These are phyloP conservation scores for Lagodon rhomboides DNA, from an alignment of 2,797 vertebrate genomes.

Conservation along the genomic window DNA sequence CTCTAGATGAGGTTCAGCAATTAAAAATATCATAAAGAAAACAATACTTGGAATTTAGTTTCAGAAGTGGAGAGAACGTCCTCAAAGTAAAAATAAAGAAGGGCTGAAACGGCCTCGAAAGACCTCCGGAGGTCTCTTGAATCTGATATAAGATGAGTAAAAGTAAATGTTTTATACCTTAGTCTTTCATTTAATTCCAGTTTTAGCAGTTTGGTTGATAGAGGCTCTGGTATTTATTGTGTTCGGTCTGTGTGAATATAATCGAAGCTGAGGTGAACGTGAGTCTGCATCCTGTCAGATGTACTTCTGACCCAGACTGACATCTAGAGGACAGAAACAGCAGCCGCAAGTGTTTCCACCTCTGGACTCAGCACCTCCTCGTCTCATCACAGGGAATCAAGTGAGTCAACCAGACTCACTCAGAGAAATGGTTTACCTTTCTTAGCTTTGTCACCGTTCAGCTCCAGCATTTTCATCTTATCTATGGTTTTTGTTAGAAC, in stretches of 20 bases:
- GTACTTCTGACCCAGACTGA: constrained; percentile 26
- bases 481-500: not conserved
- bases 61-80: too few species aligned
- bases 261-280: too few species aligned
- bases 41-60: too few species aligned
- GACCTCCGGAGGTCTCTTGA: too few species aligned
- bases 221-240: not conserved
- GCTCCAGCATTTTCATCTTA: not conserved
- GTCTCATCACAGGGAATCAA: not conserved
- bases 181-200: not conserved
- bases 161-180: not conserved
- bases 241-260: not conserved
- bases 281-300: not conserved
- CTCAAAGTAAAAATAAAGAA: too few species aligned
- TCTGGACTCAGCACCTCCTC: not conserved
- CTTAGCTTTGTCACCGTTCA: not conserved
- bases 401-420: not conserved
- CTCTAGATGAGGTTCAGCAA: too few species aligned
- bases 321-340: constrained; percentile 55
- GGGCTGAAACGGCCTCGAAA: too few species aligned
- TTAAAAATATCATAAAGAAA: not conserved
- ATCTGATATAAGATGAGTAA: not conserved
- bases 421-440: too few species aligned
- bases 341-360: not conserved
- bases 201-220: not conserved